These are phyloP conservation scores for Plebejus melissa DNA, from an alignment of 2,888 invertebrate species.

Conservation along the genomic window DNA sequence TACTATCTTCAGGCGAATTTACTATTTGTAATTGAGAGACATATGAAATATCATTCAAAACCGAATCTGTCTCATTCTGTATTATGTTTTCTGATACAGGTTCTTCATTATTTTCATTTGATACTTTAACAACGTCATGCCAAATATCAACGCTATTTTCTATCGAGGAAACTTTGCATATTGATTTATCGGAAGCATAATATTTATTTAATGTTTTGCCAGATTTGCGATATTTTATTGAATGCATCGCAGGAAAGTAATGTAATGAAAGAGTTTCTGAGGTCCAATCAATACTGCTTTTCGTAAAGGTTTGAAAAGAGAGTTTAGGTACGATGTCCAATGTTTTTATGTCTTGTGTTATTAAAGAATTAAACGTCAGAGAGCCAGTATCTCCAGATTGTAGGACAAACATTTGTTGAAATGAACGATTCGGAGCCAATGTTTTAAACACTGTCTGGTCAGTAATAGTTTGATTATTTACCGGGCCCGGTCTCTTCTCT, in stretches of 20 bases:
- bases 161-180: neutral
- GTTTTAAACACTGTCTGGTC: conserved; percentile 56
- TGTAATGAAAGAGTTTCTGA: conserved; percentile 53
- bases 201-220: neutral
- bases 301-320: conserved; percentile 44
- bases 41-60: neutral
- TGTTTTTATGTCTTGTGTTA: conserved; percentile 43
- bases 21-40: neutral
- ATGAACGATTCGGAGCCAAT: conserved; percentile 57
- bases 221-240: neutral
- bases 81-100: neutral
- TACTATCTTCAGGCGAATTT: neutral
- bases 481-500: conserved; percentile 47
- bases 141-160: neutral
- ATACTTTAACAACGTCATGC: neutral
- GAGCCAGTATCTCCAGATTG: conserved; percentile 59
- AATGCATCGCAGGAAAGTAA: neutral
- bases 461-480: conserved; percentile 48
- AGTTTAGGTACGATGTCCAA: conserved; percentile 43
- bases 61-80: neutral
- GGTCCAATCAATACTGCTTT: conserved; percentile 47
- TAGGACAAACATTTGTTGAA: conserved; percentile 50
- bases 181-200: neutral
- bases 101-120: neutral
- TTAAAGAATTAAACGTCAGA: conserved; percentile 48